Evolutionary conservation across 1,140 invertebrate species (phyloP), one percentile per base, ranked within the genome.

Genomic region (Octopus bimaculoides): DNA sequence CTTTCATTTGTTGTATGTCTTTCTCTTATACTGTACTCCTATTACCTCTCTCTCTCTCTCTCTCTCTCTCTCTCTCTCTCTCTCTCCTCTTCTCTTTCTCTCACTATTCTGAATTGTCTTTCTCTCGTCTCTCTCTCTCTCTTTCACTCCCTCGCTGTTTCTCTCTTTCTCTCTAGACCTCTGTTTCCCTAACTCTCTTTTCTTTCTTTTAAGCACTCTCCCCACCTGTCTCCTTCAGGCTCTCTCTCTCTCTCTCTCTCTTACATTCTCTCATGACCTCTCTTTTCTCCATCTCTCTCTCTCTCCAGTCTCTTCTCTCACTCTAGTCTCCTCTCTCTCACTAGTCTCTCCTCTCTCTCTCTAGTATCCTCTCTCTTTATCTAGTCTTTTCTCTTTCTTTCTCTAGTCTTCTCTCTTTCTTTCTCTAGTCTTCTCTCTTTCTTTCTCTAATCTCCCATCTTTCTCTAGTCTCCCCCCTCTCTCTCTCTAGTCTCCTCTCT

Each of bases 101-200:
- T 75, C 78, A 10, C 69, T 66, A 26, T 4, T 69, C 4, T 8
- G 9, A 66, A 9, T 66, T 9, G n/a, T n/a, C 9, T 66, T n/a
- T 66, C 9, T 66, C 41, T 2, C 66, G 0, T 12, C 52, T 69
- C 53, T 12, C 17, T 41, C 56, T 8, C n/a, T 17, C 9, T 10
- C 9, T 9, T 66, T 2, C 26, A 20, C 78, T 73, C 78, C 73
- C 56, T 4, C 20, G 69, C 56, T 20, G 10, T n/a, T 17, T 79
- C 78, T 71, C 78, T 79, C 4, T 79, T 41, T 75, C 66, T 79
- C 78, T 73, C 78, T n/a, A 10, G 9, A 10, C 61, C n/a, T n/a
- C n/a, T n/a, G 9, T n/a, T 61, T 52, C 14, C 52, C 54, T 71
- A 17, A 8, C 52, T 17, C 17, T 71, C 8, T 71, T 54, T 14